Conservation (phyloP, 2,113 vertebrate genomes). For the Orientallactaga bullata region DNA sequence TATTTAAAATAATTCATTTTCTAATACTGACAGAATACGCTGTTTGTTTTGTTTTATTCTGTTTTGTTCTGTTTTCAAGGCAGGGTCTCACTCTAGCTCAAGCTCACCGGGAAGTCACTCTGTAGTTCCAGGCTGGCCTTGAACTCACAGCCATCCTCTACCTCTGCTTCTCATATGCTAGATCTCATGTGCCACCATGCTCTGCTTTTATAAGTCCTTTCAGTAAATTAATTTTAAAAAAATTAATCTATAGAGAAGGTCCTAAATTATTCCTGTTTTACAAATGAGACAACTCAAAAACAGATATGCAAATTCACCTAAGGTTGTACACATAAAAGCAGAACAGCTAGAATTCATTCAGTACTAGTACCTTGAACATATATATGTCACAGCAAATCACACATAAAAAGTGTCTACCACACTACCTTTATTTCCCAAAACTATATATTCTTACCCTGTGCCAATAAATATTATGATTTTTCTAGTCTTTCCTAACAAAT, state of each 20-base stretch:
- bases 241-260: not conserved
- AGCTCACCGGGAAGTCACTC: too few relatives aligned
- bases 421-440: slow-evolving; percentile 40
- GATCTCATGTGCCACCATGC: too few relatives aligned
- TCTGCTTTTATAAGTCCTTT: not conserved
- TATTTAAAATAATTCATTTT: too few relatives aligned
- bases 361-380: slow-evolving; percentile 17
- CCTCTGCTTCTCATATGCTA: too few relatives aligned
- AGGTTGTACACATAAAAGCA: not conserved
- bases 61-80: too few relatives aligned
- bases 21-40: too few relatives aligned
- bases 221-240: not conserved
- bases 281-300: too few relatives aligned
- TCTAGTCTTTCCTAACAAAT: slow-evolving; percentile 17
- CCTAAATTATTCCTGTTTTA: not conserved
- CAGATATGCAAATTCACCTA: not conserved
- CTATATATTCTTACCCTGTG: not conserved
- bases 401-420: not conserved
- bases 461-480: not conserved
- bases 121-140: too few relatives aligned
- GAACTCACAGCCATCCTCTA: too few relatives aligned
- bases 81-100: too few relatives aligned
- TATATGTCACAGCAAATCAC: not conserved
- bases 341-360: slow-evolving; percentile 1
- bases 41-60: too few relatives aligned